Base-by-base conservation (phyloP, 2,113 vertebrate species). In the Apodemus sylvaticus region DNA sequence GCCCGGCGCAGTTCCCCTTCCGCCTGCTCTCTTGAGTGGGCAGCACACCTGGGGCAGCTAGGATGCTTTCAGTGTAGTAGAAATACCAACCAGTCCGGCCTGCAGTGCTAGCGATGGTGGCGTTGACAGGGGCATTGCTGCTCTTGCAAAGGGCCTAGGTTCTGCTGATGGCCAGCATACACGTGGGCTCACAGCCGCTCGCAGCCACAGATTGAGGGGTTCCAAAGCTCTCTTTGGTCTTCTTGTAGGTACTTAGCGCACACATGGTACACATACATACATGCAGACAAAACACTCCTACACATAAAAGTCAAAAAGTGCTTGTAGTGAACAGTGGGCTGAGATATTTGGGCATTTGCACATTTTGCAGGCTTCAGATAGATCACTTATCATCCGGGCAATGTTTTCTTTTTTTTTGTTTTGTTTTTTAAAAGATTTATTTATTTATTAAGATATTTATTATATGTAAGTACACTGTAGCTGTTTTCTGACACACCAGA, bases 311-410 rank as follows among this genome's bases (percentile, higher is more conserved):
- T 53, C 8, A 53, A 9, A 22, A 39, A 19, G 0, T 12, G 42
- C 26, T 45, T 93, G 66, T 48, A 22, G 55, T 26, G 77, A 60
- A 12, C 1, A 7, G 24, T 0, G 29, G 53, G 11, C n/a, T 42
- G 36, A 0, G 0, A 0, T 5, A 24, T 1, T 11, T 4, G 7
- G 60, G 48, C 8, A 7, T 29, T 26, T 60, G 2, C 0, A 26
- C 7, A 55, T 0, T 22, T 4, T 19, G 70, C 36, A 58, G 22
- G 31, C 22, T 9, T 12, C 0, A 7, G n/a, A 29, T 0, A 0
- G 1, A 13, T 48, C 60, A 19, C 13, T 39, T 26, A 14, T 12
- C 51, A 31, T 71, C 36, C 17, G n/a, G 70, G 4, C 0, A 26
- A 51, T 13, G n/a, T 45, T 34, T 48, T 85, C 11, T 48, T 48